These are phyloP conservation scores for Drosophila siamana DNA, from an alignment of 2,888 invertebrate genomes.

Conservation along the genomic window DNA sequence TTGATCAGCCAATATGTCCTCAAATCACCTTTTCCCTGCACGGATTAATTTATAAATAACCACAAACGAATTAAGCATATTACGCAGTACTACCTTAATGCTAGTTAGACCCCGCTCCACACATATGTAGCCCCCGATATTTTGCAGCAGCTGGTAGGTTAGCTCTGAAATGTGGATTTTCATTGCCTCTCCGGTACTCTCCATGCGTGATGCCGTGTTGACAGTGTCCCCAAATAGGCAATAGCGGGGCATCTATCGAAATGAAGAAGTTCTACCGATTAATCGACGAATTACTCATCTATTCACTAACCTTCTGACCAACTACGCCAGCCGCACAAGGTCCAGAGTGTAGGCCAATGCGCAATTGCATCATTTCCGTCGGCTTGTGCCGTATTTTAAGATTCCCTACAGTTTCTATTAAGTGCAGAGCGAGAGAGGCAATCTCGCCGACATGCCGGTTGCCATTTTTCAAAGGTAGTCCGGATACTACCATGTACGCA, in stretches of 20 bases:
- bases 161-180: constrained; percentile 91
- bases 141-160: constrained; percentile 89
- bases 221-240: constrained; percentile 94
- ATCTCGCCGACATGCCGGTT: constrained; percentile 92
- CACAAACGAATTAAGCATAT: neutral
- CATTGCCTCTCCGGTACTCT: constrained; percentile 90
- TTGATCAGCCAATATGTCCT: constrained; percentile 94
- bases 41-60: neutral
- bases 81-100: constrained; percentile 88
- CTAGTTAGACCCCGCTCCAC: constrained; percentile 90
- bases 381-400: constrained; percentile 89
- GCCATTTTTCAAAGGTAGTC: constrained; percentile 90
- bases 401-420: constrained; percentile 89
- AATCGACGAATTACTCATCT: neutral
- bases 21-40: constrained; percentile 95
- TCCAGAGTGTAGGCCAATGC: constrained; percentile 91
- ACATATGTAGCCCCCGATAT: constrained; percentile 90
- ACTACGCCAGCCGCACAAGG: constrained; percentile 94
- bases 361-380: constrained; percentile 89
- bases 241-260: constrained; percentile 91
- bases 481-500: constrained; percentile 93
- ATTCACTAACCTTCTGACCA: constrained; percentile 86
- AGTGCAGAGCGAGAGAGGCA: constrained; percentile 91
- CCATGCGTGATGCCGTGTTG: constrained; percentile 93
- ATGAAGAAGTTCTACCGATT: no score